Conservation (phyloP, 2,113 vertebrate species). For the Ctenodactylus gundi region DNA sequence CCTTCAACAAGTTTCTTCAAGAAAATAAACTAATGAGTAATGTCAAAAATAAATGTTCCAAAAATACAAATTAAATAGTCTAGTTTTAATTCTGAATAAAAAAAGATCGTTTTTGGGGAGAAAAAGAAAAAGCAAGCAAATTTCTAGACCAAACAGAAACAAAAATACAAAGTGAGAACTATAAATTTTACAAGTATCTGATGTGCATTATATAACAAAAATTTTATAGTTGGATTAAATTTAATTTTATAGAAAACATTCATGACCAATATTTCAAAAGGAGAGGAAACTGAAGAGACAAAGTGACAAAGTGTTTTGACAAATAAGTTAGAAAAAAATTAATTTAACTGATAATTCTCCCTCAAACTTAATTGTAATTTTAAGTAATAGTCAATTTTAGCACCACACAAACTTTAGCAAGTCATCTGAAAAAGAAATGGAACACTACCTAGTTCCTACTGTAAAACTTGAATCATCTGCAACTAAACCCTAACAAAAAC, state of each 20-base stretch:
- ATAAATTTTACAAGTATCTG: neutral
- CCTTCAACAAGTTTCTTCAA: constrained; percentile 33
- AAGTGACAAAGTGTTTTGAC: neutral
- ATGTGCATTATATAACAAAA: neutral
- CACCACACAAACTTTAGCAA: neutral
- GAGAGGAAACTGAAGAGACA: neutral
- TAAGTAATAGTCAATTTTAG: constrained; percentile 21
- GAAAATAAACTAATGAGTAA: constrained; percentile 43
- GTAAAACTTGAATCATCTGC: neutral
- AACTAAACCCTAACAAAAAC: constrained; percentile 23
- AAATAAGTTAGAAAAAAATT: constrained; percentile 16
- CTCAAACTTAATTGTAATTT: neutral
- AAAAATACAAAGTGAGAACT: neutral
- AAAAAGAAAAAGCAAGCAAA: constrained; percentile 1
- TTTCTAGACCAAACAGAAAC: neutral
- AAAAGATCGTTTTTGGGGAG: neutral
- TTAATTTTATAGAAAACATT: constrained; percentile 29
- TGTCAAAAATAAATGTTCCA: constrained; percentile 50
- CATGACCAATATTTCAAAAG: neutral
- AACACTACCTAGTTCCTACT: neutral
- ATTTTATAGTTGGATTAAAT: constrained; percentile 6
- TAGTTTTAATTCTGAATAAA: constrained; percentile 40
- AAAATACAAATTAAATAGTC: constrained; percentile 56
- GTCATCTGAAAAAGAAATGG: neutral
- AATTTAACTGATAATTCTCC: neutral